Conservation (phyloP, 2,888 invertebrate genomes). For the Tortricodes alternella region DNA sequence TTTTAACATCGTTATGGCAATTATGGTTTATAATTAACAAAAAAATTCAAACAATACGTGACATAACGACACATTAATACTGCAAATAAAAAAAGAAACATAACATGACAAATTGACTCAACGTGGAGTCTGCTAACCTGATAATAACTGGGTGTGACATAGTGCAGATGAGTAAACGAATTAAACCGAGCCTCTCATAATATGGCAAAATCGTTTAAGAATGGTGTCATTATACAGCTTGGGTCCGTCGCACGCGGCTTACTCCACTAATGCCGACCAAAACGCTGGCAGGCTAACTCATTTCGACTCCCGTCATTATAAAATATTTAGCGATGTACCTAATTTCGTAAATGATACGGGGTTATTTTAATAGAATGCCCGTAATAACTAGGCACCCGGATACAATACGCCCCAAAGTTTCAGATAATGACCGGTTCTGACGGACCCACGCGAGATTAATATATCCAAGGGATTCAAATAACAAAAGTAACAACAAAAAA, state of each 20-base stretch:
- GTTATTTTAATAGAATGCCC: slow-evolving; percentile 77
- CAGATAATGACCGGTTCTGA: slow-evolving; percentile 76
- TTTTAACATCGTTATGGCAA: too few relatives aligned
- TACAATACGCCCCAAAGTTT: slow-evolving; percentile 79
- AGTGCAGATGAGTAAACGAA: slow-evolving; percentile 48
- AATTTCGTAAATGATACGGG: slow-evolving; percentile 78
- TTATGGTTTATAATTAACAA: too few relatives aligned
- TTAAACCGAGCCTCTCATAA: slow-evolving; percentile 44
- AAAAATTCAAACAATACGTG: too few relatives aligned
- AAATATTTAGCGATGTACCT: slow-evolving; percentile 81
- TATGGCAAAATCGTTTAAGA: slow-evolving; percentile 51
- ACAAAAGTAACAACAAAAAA: slow-evolving; percentile 77
- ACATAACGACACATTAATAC: too few relatives aligned
- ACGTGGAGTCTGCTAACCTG: slow-evolving; percentile 50
- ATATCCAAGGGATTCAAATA: slow-evolving; percentile 75
- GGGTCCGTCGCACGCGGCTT: slow-evolving; percentile 48
- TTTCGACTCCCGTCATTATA: slow-evolving; percentile 72
- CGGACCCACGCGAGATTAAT: slow-evolving; percentile 77
- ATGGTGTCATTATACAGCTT: slow-evolving; percentile 54
- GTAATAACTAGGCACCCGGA: slow-evolving; percentile 79
- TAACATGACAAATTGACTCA: background rate
- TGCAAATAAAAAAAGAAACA: background rate
- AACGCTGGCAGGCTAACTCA: slow-evolving; percentile 65
- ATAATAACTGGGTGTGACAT: slow-evolving; percentile 57
- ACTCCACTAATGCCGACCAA: slow-evolving; percentile 57